Evolutionary conservation across 1,140 invertebrate species (phyloP).

Genomic region (Panagrolaimus sp.): DNA sequence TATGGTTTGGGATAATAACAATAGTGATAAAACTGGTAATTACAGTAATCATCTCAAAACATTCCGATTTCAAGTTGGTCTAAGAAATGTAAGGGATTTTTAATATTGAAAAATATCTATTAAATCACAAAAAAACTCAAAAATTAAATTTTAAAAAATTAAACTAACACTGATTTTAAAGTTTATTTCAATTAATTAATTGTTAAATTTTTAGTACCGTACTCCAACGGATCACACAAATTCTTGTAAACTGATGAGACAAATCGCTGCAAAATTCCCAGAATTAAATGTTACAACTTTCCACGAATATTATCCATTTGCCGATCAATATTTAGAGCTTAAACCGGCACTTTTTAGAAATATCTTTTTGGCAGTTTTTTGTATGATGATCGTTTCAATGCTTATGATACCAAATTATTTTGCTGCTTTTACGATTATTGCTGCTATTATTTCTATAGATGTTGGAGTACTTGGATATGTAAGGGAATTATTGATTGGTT

Average conservation of each 20-base stretch:
- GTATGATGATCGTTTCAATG: constrained; percentile 75
- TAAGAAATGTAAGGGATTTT: no score
- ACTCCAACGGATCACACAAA: constrained; percentile 58
- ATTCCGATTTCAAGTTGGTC: no score
- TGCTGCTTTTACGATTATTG: constrained; percentile 72
- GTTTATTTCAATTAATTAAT: no score
- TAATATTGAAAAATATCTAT: no score
- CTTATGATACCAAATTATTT: constrained; percentile 72
- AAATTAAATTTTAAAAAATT: no score
- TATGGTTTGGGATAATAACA: constrained; percentile 49
- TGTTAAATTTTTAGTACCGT: constrained; percentile 40
- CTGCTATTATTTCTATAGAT: constrained; percentile 73
- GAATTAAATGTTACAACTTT: constrained; percentile 59
- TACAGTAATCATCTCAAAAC: no score
- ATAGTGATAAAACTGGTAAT: no score
- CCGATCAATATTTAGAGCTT: constrained; percentile 60
- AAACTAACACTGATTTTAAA: no score
- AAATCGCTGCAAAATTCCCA: constrained; percentile 43
- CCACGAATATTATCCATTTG: constrained; percentile 59
- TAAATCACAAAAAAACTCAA: no score
- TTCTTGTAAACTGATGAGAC: constrained; percentile 53
- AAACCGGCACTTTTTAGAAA: constrained; percentile 69
- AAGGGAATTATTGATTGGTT: background rate
- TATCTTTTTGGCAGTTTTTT: constrained; percentile 71
- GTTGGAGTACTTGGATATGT: constrained; percentile 62